Percentiles rank a stretch among this genome's conserved stretches.
Evolutionary conservation across 1,140 invertebrate species (phyloP).

Genomic region (Drosophila truncata): DNA sequence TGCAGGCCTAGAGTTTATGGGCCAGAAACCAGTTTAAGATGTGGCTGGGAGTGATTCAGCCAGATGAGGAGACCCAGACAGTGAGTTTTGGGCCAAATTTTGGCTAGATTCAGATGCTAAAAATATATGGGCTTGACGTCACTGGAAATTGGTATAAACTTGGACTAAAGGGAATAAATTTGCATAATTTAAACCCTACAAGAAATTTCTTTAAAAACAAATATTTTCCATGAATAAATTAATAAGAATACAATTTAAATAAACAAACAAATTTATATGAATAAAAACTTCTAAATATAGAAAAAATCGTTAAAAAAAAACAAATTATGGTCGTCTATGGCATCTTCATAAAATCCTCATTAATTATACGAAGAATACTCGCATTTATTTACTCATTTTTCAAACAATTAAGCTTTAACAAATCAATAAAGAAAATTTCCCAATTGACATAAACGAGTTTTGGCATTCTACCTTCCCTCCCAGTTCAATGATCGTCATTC

Average conservation of each 20-base stretch:
- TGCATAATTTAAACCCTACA: neutral
- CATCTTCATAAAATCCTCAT: neutral
- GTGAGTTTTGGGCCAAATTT: neutral
- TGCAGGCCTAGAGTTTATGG: slow-evolving; percentile 25
- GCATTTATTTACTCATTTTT: slow-evolving; percentile 13
- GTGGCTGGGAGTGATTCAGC: slow-evolving; percentile 17
- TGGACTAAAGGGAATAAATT: neutral
- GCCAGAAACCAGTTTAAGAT: slow-evolving; percentile 24
- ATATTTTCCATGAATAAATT: neutral
- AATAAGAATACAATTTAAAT: neutral
- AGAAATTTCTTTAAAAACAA: neutral
- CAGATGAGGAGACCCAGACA: slow-evolving; percentile 1
- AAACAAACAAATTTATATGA: slow-evolving; percentile 5
- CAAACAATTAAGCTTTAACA: slow-evolving; percentile 28
- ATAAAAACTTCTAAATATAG: no score
- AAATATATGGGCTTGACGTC: slow-evolving; percentile 5
- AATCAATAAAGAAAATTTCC: slow-evolving; percentile 26
- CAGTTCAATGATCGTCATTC: slow-evolving; percentile 39
- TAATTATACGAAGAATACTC: neutral
- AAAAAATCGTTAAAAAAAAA: neutral
- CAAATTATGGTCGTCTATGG: neutral
- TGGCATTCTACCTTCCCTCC: neutral
- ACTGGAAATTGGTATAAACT: neutral
- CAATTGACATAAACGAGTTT: slow-evolving; percentile 30
- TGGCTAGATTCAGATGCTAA: slow-evolving; percentile 1